A percentile compares a stretch with the other conserved stretches of the same genome.
phyloP scores from a whole-genome alignment of 2,888 invertebrate genomes.

The Drosophila recens region DNA sequence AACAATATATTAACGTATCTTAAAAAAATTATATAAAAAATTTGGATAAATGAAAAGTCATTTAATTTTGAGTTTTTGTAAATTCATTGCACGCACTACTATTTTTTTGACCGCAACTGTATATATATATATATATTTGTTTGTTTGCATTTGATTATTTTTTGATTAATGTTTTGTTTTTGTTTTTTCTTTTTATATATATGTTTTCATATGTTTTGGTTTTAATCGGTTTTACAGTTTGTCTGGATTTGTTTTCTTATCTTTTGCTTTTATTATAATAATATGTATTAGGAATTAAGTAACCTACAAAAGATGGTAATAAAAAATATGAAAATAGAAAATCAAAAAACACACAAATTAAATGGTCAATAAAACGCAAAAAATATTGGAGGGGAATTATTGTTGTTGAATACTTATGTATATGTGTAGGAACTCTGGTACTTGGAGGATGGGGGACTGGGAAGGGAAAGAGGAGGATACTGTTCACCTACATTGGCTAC shows the following conservation, averaged over 20 bases:
- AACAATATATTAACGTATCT: no score
- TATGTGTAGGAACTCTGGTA: neutral
- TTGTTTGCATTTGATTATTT: slow-evolving; percentile 42
- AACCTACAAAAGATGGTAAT: slow-evolving; percentile 85
- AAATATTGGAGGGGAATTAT: slow-evolving; percentile 17
- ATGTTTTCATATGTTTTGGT: slow-evolving; percentile 61
- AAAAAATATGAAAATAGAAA: slow-evolving; percentile 80
- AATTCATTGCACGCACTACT: no score
- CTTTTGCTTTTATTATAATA: slow-evolving; percentile 43
- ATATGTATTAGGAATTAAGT: slow-evolving; percentile 85
- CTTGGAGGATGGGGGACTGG: neutral
- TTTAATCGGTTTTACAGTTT: slow-evolving; percentile 58
- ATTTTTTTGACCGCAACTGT: no score
- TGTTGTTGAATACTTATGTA: slow-evolving; percentile 4
- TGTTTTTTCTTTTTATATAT: slow-evolving; percentile 44
- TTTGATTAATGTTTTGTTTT: slow-evolving; percentile 49
- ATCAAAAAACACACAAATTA: slow-evolving; percentile 77
- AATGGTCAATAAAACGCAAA: slow-evolving; percentile 66
- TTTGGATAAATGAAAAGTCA: no score
- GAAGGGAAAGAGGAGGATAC: slow-evolving; percentile 1
- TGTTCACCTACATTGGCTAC: slow-evolving; percentile 23
- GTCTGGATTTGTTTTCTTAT: slow-evolving; percentile 53
- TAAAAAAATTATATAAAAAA: no score
- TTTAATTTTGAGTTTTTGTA: no score
- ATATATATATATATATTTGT: slow-evolving; percentile 47